Evolutionary conservation across 64 coral and sea anemone species (phyloP).

Genomic region (Actinia tenebrosa): DNA sequence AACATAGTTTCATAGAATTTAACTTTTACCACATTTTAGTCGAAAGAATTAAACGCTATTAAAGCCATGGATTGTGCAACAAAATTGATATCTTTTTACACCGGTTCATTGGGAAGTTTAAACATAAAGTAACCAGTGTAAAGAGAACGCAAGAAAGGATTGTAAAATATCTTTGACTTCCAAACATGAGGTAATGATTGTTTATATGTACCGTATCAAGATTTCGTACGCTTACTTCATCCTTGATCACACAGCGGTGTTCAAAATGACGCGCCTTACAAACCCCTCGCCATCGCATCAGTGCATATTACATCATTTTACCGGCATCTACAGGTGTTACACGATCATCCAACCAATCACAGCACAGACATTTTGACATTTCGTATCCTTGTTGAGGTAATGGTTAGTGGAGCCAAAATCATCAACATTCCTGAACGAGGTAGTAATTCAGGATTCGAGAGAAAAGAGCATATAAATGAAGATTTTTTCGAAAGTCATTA

Average conservation of each 20-base stretch:
- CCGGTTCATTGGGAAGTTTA: too few species aligned
- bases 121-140: too few species aligned
- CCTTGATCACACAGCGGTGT: conserved; percentile 5
- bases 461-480: not conserved
- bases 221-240: not conserved
- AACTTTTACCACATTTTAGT: too few species aligned
- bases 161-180: not conserved
- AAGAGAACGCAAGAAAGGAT: too few species aligned
- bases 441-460: not conserved
- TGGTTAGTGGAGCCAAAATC: not conserved
- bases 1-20: too few species aligned
- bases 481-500: not conserved
- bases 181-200: conserved; percentile 16
- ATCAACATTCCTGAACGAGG: conserved; percentile 8
- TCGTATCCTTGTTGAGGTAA: conserved; percentile 13
- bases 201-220: not conserved
- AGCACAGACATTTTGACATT: not conserved
- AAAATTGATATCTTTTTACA: too few species aligned
- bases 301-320: conserved; percentile 22
- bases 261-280: conserved; percentile 8
- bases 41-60: too few species aligned
- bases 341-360: not conserved
- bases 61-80: too few species aligned
- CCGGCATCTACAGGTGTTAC: not conserved
- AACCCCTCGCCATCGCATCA: not conserved